Evolutionary conservation across 2,888 invertebrate genomes (phyloP), one percentile per base, ranked within the genome.

Genomic region (Drosophila peninsularis): DNA sequence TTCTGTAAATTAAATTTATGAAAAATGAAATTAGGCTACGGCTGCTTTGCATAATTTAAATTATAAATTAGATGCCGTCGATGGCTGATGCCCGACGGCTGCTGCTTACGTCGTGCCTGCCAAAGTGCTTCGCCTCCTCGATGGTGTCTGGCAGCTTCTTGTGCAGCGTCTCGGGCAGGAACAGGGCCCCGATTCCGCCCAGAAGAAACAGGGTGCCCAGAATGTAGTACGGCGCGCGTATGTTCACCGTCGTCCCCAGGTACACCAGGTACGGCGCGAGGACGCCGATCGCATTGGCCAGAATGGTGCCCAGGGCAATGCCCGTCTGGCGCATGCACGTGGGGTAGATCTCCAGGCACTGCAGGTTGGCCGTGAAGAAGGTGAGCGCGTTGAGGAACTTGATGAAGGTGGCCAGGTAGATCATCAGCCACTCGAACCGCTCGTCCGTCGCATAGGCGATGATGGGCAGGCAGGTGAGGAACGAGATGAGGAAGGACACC

Each of bases 251-350:
- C 10, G 91, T 92, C 13, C 93, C 93, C 92, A 94, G 88, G 86
- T 94, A 94, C 24, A 95, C 94, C 68, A 95, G 92, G 81, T 94
- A 95, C 0, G 95, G 95, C 0, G 94, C 94, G 49, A 94, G 76
- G n/a, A 94, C 93, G 19, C 94, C 93, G 49, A 94, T 92, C 24
- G 92, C 92, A 85, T 94, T 94, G 9, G 94, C 93, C 47, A 94
- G 83, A 37, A 95, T 93, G 58, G 93, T 93, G 34, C 94, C 94
- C 62, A 95, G 86, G 0, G 95, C 94, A 76, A 94, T 93, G 55
- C 95, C 95, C 9, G 95, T 94, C 84, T 95, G 95, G 24, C 95
- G 92, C 36, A 95, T 91, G 77, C 94, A 94, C 0, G 95, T 95
- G 14, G 95, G 95, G 89, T 95, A 95, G 21, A 95, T 92, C 91